Percentiles rank a stretch among this genome's conserved stretches.
phyloP scores from a whole-genome alignment of 2,797 vertebrate species.

The Melanogrammus aeglefinus region DNA sequence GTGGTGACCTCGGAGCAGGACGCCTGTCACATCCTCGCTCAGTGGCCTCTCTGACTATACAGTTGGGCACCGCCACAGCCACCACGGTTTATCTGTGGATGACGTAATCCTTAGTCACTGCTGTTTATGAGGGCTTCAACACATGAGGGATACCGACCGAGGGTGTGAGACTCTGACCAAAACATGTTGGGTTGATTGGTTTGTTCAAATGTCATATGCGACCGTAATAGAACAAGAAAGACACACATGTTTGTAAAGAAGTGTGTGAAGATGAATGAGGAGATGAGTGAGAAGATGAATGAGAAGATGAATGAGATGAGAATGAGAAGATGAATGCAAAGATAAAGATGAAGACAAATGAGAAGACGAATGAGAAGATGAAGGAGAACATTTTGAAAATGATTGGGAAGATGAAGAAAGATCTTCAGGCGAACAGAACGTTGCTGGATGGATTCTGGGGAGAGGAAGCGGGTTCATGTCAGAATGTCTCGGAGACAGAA shows the following conservation, averaged over 20 bases:
- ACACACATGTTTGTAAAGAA: background rate
- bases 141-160: background rate
- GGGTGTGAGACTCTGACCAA: background rate
- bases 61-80: constrained; percentile 26
- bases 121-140: background rate
- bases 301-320: no score
- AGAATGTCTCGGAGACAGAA: no score
- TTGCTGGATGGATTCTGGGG: background rate
- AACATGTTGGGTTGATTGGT: background rate
- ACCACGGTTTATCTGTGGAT: constrained; percentile 19
- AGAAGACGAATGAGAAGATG: no score
- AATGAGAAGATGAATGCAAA: no score
- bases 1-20: constrained; percentile 71
- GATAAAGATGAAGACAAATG: no score
- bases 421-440: background rate
- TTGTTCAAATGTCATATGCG: no score
- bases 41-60: constrained; percentile 40
- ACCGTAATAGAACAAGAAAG: background rate
- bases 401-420: no score
- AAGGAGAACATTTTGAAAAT: no score
- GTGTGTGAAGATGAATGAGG: no score
- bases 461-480: no score
- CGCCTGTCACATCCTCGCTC: constrained; percentile 60
- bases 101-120: background rate
- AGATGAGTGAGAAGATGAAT: no score